Evolutionary conservation across 2,797 vertebrate species (phyloP).

Genomic region (Clamator glandarius): DNA sequence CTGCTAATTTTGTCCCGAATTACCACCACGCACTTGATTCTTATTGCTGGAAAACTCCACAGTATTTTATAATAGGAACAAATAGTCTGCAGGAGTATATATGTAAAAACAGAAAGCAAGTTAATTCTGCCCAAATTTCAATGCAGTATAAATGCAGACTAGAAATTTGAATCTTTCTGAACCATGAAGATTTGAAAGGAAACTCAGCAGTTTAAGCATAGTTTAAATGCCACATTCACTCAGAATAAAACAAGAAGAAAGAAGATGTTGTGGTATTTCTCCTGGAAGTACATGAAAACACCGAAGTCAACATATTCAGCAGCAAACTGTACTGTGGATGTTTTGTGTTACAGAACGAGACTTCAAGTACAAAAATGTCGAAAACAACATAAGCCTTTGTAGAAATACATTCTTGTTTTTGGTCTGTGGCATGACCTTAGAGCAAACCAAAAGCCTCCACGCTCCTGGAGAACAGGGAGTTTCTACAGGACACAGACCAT

Average conservation of each 20-base stretch:
- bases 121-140: slow-evolving; percentile 34
- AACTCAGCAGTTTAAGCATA: slow-evolving; percentile 59
- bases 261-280: slow-evolving; percentile 72
- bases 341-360: slow-evolving; percentile 31
- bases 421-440: background rate
- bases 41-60: slow-evolving; percentile 13
- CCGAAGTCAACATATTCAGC: slow-evolving; percentile 44
- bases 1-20: slow-evolving; percentile 17
- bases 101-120: slow-evolving; percentile 19
- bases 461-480: background rate
- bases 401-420: slow-evolving; percentile 53
- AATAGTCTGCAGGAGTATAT: background rate
- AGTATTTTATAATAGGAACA: background rate
- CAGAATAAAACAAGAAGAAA: slow-evolving; percentile 69
- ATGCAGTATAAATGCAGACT: slow-evolving; percentile 17
- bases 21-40: background rate
- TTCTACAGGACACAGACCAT: background rate
- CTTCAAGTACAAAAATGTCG: slow-evolving; percentile 47
- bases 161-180: slow-evolving; percentile 59
- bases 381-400: slow-evolving; percentile 44
- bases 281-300: slow-evolving; percentile 74
- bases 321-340: slow-evolving; percentile 58
- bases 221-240: slow-evolving; percentile 37
- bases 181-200: slow-evolving; percentile 53
- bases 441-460: background rate